Conservation (phyloP, 2,888 invertebrate species). For the Troides aeacus region DNA sequence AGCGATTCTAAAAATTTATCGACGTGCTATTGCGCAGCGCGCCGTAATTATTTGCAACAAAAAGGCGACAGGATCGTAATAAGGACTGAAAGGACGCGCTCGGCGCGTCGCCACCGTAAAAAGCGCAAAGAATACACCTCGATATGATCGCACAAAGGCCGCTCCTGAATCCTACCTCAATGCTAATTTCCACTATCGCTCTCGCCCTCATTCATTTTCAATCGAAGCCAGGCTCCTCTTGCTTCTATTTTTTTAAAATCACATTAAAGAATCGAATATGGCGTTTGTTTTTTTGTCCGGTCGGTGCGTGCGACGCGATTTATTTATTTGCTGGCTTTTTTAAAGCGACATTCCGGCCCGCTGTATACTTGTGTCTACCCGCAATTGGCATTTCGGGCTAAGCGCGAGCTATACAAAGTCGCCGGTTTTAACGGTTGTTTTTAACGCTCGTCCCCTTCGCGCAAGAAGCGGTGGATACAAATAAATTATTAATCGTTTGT, state of each 20-base stretch:
- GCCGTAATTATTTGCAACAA: constrained; percentile 73
- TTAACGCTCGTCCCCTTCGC: constrained; percentile 75
- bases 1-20: constrained; percentile 41
- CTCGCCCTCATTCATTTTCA: constrained; percentile 80
- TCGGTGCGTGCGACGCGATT: constrained; percentile 77
- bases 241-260: constrained; percentile 77
- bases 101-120: constrained; percentile 69
- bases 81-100: constrained; percentile 66
- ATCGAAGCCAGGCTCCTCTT: constrained; percentile 74
- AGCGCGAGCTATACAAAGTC: constrained; percentile 78
- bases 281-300: constrained; percentile 69
- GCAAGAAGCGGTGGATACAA: constrained; percentile 76
- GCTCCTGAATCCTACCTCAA: constrained; percentile 78
- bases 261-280: constrained; percentile 81
- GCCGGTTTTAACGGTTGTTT: constrained; percentile 79
- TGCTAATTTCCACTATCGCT: constrained; percentile 81
- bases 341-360: constrained; percentile 78
- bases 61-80: constrained; percentile 73
- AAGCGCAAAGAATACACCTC: constrained; percentile 80
- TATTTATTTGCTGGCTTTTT: constrained; percentile 79
- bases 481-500: constrained; percentile 81
- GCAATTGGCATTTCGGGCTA: constrained; percentile 79
- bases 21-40: constrained; percentile 50
- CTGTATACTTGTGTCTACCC: constrained; percentile 80
- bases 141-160: constrained; percentile 81